Base-by-base conservation (phyloP, 2,113 vertebrate genomes). In the Odocoileus virginianus region DNA sequence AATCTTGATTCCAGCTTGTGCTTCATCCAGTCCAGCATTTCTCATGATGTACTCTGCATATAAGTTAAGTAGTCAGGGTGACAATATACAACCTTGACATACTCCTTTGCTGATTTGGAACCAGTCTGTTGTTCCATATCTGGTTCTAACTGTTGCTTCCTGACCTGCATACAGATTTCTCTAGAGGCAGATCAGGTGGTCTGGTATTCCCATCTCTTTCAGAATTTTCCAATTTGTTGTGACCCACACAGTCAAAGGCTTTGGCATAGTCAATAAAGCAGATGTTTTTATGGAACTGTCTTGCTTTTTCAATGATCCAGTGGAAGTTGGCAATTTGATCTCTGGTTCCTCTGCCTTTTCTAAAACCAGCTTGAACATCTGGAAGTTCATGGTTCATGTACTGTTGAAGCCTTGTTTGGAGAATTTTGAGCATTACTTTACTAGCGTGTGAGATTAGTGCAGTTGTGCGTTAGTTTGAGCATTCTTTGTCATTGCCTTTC, bases 321-420 rank as follows among this genome's bases (percentile, higher is more conserved):
- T 15, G 0, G 15, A 64, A 33, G 30, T 64, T 64, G 28, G 30
- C 60, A 33, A 3, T 64, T 33, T 33, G 30, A 64, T 64, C 60
- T 64, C 60, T 64, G 14, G 3, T 64, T 33, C 60, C 60, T 15
- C 30, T 64, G 61, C 61, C 15, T n/a, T 64, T 64, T 64, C 30
- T n/a, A n/a, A 64, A 64, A 4, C 61, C 30, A n/a, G 1, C 61
- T 64, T 64, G 61, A 64, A 64, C 30, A 64, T 64, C 30, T 64
- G 61, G 3, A n/a, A 17, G 61, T 64, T 64, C 15, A 8, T 0
- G 1, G 7, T 64, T 64, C 61, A 64, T 0, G 7, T 64, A 64
- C 15, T 33, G 15, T 33, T 64, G 30, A 64, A 64, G 30, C 30
- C 14, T 64, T 16, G 60, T 30, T 64, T 64, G 6, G 60, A 64